A percentile compares a stretch with the other conserved stretches of the same genome.
Evolutionary conservation across 2,113 vertebrate species (phyloP).

Genomic region (Dromaius novaehollandiae): DNA sequence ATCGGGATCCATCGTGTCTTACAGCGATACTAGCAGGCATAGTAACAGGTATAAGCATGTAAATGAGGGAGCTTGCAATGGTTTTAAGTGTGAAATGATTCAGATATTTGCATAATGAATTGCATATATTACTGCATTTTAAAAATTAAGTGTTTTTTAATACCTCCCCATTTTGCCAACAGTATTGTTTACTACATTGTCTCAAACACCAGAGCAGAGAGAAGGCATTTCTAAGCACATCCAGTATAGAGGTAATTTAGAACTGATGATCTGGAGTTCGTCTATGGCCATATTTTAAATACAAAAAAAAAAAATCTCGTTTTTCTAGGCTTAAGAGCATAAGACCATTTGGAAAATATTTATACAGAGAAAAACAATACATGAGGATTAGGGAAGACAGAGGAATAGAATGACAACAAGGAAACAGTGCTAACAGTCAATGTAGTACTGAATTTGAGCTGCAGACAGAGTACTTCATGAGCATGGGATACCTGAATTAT

Average conservation of each 20-base stretch:
- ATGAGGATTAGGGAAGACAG: neutral
- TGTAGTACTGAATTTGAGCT: slow-evolving; percentile 22
- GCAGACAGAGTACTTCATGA: slow-evolving; percentile 18
- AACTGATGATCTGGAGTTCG: slow-evolving; percentile 15
- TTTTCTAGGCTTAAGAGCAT: neutral
- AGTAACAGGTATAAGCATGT: slow-evolving; percentile 63
- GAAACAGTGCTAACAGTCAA: neutral
- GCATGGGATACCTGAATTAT: neutral
- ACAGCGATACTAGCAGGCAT: slow-evolving; percentile 63
- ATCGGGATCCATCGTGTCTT: slow-evolving; percentile 28
- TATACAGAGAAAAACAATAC: neutral
- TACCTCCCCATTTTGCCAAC: slow-evolving; percentile 47
- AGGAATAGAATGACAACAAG: neutral
- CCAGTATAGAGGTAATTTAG: slow-evolving; percentile 29
- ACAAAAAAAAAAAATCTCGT: neutral
- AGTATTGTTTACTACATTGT: slow-evolving; percentile 49
- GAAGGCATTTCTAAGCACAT: neutral
- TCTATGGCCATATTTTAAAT: neutral
- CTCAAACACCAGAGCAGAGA: neutral
- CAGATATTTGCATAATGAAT: slow-evolving; percentile 67
- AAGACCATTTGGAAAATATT: slow-evolving; percentile 6
- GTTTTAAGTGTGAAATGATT: slow-evolving; percentile 46
- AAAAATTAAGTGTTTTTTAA: slow-evolving; percentile 68
- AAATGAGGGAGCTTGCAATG: slow-evolving; percentile 49
- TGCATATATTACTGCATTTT: slow-evolving; percentile 55